These are phyloP conservation scores for Lasioglossum lativentre DNA, from an alignment of 2,888 invertebrate species.

Conservation along the genomic window DNA sequence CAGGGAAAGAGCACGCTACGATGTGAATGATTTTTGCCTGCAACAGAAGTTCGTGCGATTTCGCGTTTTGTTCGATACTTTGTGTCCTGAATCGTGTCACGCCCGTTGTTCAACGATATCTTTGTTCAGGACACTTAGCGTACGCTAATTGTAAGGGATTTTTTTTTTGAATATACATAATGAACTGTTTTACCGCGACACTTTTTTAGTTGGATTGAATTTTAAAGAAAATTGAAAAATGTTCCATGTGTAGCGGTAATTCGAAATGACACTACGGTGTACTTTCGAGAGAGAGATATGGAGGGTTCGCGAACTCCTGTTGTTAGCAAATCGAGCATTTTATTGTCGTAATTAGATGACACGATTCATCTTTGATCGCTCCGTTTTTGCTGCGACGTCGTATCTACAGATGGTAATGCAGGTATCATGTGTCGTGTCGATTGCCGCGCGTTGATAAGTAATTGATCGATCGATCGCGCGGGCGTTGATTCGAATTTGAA, in stretches of 20 bases:
- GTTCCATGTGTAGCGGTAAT: background rate
- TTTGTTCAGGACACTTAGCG: background rate
- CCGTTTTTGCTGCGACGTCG: constrained; percentile 38
- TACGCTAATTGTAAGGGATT: background rate
- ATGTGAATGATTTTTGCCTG: background rate
- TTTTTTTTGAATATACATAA: background rate
- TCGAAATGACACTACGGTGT: background rate
- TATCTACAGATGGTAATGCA: constrained; percentile 47
- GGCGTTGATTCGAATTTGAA: constrained; percentile 18
- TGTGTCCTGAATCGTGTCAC: background rate
- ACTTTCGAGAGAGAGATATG: background rate
- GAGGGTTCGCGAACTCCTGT: background rate
- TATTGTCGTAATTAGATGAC: constrained; percentile 13
- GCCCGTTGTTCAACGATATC: background rate
- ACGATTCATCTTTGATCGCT: constrained; percentile 37
- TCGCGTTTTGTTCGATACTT: background rate
- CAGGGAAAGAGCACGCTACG: background rate
- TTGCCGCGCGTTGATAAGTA: constrained; percentile 21
- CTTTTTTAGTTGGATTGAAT: background rate
- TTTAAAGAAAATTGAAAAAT: background rate
- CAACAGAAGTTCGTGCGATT: background rate
- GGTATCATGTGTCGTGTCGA: constrained; percentile 34
- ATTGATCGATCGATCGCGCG: constrained; percentile 19
- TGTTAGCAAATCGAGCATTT: background rate
- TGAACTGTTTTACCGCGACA: background rate